Base-by-base conservation (phyloP, 2,888 invertebrate species). In the Apamea crenata region DNA sequence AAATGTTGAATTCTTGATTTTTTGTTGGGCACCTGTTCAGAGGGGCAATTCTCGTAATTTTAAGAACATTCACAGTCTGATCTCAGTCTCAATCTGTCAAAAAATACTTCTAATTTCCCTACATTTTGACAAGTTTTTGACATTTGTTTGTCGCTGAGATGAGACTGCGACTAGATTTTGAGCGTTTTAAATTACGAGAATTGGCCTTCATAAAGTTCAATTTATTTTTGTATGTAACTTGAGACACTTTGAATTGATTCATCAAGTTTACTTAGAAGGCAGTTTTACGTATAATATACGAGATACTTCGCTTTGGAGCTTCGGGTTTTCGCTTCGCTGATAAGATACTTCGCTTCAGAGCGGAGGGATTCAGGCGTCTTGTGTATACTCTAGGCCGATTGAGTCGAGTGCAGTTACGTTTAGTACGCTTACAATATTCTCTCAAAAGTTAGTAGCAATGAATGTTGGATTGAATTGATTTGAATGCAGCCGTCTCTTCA, bases 341-440 rank as follows among this genome's bases (percentile, higher is more conserved):
- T 79, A 86, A 78, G 75, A 74, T 69, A 56, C n/a, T 69, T 77
- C 56, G 71, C 65, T 72, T 77, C 61, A 77, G 61, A 65, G 63
- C 25, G 36, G 44, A 70, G 76, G 63, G 69, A 81, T 79, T 77
- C 59, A 65, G 78, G 63, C 74, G 32, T 67, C 61, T 53, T 80
- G 53, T 67, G 32, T 77, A 71, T 63, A 65, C 72, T 73, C 67
- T 53, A 65, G 36, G 40, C 56, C 14, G 78, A 69, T 72, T 77
- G 61, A 74, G 61, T 68, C 36, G 53, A 67, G 65, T 73, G 68
- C 65, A 47, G 67, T 67, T 70, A 40, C 56, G 61, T 73, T 77
- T 32, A 14, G 36, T 68, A 53, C 36, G 47, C 29, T 68, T 61
- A 44, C 25, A 36, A 80, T 83, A 83, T 83, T 84, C 80, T 68